Base-by-base conservation (phyloP, 2,888 invertebrate species). In the Anarsia innoxiella region DNA sequence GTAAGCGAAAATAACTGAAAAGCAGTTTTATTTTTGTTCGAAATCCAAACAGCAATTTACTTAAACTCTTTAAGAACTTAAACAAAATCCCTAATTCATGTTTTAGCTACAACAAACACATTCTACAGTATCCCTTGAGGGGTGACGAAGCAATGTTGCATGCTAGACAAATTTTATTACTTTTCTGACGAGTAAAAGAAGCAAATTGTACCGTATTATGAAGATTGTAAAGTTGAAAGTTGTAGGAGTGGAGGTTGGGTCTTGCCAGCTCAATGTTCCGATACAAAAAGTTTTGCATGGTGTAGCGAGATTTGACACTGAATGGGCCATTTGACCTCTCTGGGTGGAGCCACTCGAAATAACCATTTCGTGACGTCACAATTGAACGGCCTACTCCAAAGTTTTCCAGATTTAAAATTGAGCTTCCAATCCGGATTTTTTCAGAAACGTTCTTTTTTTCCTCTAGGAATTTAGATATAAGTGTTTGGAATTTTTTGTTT, bases 81-180 rank as follows among this genome's bases (percentile, higher is more conserved):
- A n/a, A n/a, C n/a, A n/a, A n/a, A n/a, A n/a, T n/a, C n/a, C n/a
- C n/a, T n/a, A n/a, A n/a, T n/a, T n/a, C n/a, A 5, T 19, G 19
- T 31, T 10, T 16, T 15, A 29, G 13, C 34, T 30, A 9, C 34
- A 23, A 28, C 41, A 41, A 41, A 41, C 37, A 41, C 40, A 37
- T 40, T 32, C 28, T 54, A 57, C 59, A 55, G 59, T 60, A 59
- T 63, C 60, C 60, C 65, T 58, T 34, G 55, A 60, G 65, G 57
- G 53, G 59, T 61, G 65, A 64, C 66, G 59, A 59, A 48, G 56
- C 59, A 61, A 66, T 65, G 66, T 61, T 63, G 66, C 64, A 65
- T 61, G 62, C 60, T 59, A 62, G 58, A 65, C 65, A 51, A 65
- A 66, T 67, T 67, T 67, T 62, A 63, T 59, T 61, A 57, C 55